Evolutionary conservation across 2,113 vertebrate species (phyloP).

Genomic region (Dasyornis broadbenti): DNA sequence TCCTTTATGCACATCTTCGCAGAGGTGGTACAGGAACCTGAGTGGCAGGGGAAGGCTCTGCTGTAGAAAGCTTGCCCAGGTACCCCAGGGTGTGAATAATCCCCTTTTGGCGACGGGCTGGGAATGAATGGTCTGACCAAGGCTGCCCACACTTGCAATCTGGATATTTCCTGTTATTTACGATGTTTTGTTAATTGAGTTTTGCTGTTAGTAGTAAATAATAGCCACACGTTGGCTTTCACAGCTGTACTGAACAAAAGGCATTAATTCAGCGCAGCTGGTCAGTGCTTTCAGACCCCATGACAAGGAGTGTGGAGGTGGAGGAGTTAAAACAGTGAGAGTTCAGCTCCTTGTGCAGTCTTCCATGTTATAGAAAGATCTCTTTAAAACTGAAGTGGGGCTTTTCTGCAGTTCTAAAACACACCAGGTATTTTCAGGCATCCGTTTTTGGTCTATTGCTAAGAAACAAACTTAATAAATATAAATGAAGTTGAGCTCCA

Average conservation of each 20-base stretch:
- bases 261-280: not conserved
- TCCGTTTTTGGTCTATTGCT: not conserved
- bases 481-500: not conserved
- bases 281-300: not conserved
- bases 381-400: not conserved
- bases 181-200: not conserved
- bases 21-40: not conserved
- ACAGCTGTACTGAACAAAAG: not conserved
- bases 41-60: not conserved
- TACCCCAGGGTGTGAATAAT: not conserved
- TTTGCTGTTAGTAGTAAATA: not conserved
- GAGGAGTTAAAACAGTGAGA: not conserved
- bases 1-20: not conserved
- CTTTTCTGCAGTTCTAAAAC: not conserved
- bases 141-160: not conserved
- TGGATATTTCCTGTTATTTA: slow-evolving; percentile 5
- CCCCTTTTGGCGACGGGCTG: accelerated
- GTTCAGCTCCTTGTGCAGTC: not conserved
- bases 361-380: not conserved
- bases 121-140: not conserved
- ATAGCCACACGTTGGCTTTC: not conserved
- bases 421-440: not conserved
- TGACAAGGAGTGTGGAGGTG: accelerated
- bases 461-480: not conserved
- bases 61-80: not conserved